Base-by-base conservation (phyloP, 2,797 vertebrate species). In the Acrocephalus scirpaceus region DNA sequence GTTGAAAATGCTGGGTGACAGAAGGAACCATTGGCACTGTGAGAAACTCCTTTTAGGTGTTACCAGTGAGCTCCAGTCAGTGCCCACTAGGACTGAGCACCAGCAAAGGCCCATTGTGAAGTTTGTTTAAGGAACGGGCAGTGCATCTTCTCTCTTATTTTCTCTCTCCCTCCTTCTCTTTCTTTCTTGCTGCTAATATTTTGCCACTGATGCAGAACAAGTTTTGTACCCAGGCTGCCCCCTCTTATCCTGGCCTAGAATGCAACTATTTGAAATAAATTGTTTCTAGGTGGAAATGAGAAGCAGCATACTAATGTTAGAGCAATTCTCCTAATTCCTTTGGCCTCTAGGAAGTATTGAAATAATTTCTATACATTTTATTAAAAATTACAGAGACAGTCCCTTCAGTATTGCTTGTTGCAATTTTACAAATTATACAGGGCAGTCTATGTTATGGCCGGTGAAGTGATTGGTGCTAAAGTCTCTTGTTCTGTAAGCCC, bases 161-260 rank as follows among this genome's bases (percentile, higher is more conserved):
- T 54, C 27, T 57, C 42, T 53, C 0, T 0, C 40, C 4, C 18
- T 29, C 19, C n/a, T 25, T 51, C 47, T 51, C 0, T 0, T 18
- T 8, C 20, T 50, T 40, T 53, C n/a, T 61, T 0, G 0, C 23
- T 38, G 25, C 17, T 66, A 14, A 8, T 80, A 14, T 19, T 87
- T 81, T 77, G 36, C 25, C 29, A 10, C 26, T 51, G 42, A 13
- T 61, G 34, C 26, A 71, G 71, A 61, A 23, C 19, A 53, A 11
- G 9, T 47, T 73, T 64, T 71, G 20, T 86, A 47, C 34, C 32
- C 16, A 32, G 38, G 18, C 21, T 87, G n/a, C 20, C 19, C 13
- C 7, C 16, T 65, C 16, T 45, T 47, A 27, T 13, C 36, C 17
- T 79, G 56, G 14, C 26, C 47, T 42, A 73, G 72, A 70, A 19